phyloP scores from a whole-genome alignment of 2,113 vertebrate species.

The Rhombomys opimus region DNA sequence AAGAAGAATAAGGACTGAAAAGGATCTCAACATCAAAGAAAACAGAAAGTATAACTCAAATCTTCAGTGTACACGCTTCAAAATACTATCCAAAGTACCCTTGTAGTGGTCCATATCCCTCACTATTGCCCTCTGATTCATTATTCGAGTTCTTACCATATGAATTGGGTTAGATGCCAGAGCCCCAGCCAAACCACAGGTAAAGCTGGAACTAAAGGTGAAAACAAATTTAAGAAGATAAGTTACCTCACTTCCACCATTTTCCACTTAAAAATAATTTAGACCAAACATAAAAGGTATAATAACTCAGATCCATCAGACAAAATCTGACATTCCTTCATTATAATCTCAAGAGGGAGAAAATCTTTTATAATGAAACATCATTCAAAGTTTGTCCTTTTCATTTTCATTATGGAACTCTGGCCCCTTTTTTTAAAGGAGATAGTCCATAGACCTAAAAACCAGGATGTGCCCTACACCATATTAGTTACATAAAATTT shows the following conservation, averaged over 20 bases:
- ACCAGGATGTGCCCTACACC: neutral
- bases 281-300: slow-evolving; percentile 40
- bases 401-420: slow-evolving; percentile 47
- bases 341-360: slow-evolving; percentile 62
- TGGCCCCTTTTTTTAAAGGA: neutral
- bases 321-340: slow-evolving; percentile 44
- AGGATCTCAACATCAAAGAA: slow-evolving; percentile 49
- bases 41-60: slow-evolving; percentile 48
- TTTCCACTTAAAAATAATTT: neutral
- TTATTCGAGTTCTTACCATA: slow-evolving; percentile 96
- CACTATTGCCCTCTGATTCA: slow-evolving; percentile 93
- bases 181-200: slow-evolving; percentile 94
- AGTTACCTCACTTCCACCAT: neutral
- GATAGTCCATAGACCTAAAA: slow-evolving; percentile 38
- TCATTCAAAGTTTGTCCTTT: slow-evolving; percentile 12
- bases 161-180: slow-evolving; percentile 96
- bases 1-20: slow-evolving; percentile 49
- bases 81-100: slow-evolving; percentile 93
- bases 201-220: slow-evolving; percentile 92
- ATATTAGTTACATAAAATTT: slow-evolving; percentile 36
- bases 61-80: slow-evolving; percentile 88
- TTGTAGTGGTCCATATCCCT: slow-evolving; percentile 89
- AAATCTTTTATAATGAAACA: slow-evolving; percentile 39
- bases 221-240: slow-evolving; percentile 35
- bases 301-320: slow-evolving; percentile 35